Base-by-base conservation (phyloP, 1,140 invertebrate species). In the Hyphantria cunea region DNA sequence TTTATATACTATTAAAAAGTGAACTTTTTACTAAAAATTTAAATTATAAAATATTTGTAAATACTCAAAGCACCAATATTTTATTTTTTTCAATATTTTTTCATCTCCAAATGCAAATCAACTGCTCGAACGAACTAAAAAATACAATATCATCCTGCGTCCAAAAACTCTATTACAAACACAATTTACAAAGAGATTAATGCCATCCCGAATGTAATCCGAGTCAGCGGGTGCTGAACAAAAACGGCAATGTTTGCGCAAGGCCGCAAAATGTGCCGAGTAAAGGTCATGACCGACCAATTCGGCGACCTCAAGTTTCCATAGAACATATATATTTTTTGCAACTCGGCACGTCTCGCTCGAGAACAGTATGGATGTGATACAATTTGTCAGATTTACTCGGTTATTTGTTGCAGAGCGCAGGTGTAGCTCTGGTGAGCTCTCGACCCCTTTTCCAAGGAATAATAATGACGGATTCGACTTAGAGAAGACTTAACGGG, bases 401-500 rank as follows among this genome's bases (percentile, higher is more conserved):
- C 65, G 77, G 79, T 79, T 79, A 80, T 83, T 83, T 83, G 78
- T 78, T 74, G 64, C 56, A 47, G 74, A 55, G 70, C 70, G 70
- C 80, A 83, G 76, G 78, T 79, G 81, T 65, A 56, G 54, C 25
- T 48, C 50, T 31, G 11, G 54, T 52, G 66, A 44, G 51, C 53
- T 49, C 66, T 44, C 56, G 44, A 67, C 68, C 59, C 71, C 66
- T 68, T 10, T 76, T 72, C 68, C 71, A 72, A 69, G 61, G 72
- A 80, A 81, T 84, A 80, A 81, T 84, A 84, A 84, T 80, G 79
- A 84, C 75, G 64, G 70, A 84, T 84, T 78, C 77, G 73, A 77
- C 77, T 84, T 83, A 67, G 68, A 53, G 66, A 77, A 74, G 72
- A 75, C 74, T 78, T 76, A 74, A 68, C 60, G 64, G 53, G 14